Evolutionary conservation across 2,888 invertebrate species (phyloP).

Genomic region (Thyatira batis): DNA sequence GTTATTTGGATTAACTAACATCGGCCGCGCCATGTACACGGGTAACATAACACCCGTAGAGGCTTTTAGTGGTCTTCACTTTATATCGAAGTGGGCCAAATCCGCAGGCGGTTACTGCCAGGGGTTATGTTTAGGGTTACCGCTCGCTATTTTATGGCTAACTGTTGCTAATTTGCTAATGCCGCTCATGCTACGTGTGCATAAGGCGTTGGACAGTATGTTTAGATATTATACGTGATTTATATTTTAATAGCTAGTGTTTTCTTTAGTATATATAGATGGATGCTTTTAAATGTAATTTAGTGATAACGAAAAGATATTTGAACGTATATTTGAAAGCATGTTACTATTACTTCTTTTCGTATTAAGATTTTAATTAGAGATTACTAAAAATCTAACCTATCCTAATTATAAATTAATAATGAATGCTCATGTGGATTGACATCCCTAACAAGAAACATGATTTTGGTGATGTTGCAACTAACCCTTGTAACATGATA

Average conservation of each 20-base stretch:
- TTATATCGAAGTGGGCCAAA: background rate
- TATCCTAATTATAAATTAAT: too few relatives aligned
- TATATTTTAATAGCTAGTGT: too few relatives aligned
- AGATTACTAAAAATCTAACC: too few relatives aligned
- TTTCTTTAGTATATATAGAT: too few relatives aligned
- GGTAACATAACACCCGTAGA: slow-evolving; percentile 9
- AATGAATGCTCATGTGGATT: background rate
- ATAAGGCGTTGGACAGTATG: too few relatives aligned
- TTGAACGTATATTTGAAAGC: too few relatives aligned
- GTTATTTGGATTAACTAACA: background rate
- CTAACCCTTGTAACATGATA: background rate
- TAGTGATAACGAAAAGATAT: too few relatives aligned
- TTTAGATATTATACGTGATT: too few relatives aligned
- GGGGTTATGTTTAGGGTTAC: slow-evolving; percentile 5
- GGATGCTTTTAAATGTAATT: too few relatives aligned
- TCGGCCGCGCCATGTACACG: slow-evolving; percentile 1
- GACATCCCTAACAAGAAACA: background rate
- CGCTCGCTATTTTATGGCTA: background rate
- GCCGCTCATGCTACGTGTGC: background rate
- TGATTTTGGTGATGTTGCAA: background rate
- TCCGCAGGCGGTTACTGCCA: slow-evolving; percentile 5
- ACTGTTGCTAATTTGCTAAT: slow-evolving; percentile 1
- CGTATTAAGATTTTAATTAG: too few relatives aligned
- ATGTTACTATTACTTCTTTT: too few relatives aligned
- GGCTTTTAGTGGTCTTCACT: slow-evolving; percentile 11